These are phyloP conservation scores for Anoplolepis gracilipes DNA, from an alignment of 1,140 invertebrate genomes.

Conservation along the genomic window DNA sequence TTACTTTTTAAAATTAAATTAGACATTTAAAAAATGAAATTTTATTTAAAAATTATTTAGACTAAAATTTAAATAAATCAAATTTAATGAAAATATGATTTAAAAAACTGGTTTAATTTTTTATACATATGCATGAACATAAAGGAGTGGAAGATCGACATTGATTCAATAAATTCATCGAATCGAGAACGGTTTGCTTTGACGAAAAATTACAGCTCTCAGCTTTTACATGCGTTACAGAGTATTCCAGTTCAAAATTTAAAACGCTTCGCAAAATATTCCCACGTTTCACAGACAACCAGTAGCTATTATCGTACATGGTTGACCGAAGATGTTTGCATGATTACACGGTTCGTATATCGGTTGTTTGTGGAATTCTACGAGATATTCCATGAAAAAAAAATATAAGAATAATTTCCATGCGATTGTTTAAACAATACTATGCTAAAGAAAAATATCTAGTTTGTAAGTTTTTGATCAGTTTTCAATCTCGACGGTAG, in stretches of 20 bases:
- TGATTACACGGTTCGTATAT: conserved; percentile 65
- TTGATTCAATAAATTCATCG: conserved; percentile 3
- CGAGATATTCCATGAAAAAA: not conserved
- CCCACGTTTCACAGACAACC: conserved; percentile 48
- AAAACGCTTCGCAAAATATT: conserved; percentile 27
- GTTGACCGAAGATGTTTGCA: conserved; percentile 61
- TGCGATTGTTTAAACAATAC: conserved; percentile 1
- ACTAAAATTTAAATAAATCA: not conserved
- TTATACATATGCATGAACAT: too few relatives aligned
- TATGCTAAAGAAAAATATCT: not conserved
- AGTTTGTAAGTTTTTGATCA: not conserved
- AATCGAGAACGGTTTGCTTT: not conserved
- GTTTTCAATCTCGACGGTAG: not conserved
- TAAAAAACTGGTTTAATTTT: not conserved
- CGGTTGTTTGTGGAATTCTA: conserved; percentile 46
- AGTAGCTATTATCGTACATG: conserved; percentile 27
- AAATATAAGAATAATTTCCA: not conserved
- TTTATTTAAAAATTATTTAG: conserved; percentile 19
- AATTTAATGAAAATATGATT: not conserved
- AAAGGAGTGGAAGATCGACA: not conserved
- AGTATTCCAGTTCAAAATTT: conserved; percentile 53
- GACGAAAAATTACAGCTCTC: not conserved
- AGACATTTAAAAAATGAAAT: not conserved
- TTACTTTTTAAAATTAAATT: not conserved
- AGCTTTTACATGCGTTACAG: not conserved